Evolutionary conservation across 2,888 invertebrate genomes (phyloP), one percentile per base, ranked within the genome.

Genomic region (Chrysomela aeneicollis): DNA sequence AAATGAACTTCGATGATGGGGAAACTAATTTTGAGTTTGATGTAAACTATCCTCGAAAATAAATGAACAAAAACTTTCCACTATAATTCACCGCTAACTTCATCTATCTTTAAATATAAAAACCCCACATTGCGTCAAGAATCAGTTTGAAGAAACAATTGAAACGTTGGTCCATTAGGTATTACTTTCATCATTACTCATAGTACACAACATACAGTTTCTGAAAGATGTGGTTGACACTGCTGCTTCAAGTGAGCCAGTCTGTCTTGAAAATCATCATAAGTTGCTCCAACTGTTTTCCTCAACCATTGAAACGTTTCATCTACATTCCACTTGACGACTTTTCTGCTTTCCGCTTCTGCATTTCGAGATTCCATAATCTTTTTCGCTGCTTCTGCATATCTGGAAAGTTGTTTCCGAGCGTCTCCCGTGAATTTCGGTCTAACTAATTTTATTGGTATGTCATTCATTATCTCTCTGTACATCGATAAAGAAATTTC

Each of bases 321-420:
- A 79, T 98, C 97, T 0, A 96, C 97, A 85, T 97, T 97, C 98
- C 98, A 98, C 82, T 97, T 98, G 0, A 98, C 97, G 12, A 97
- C 93, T 84, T 98, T 98, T 68, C 98, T 87, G 78, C 97, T 95
- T 80, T 97, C 97, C 0, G 95, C 90, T 22, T 95, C 93, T 8
- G 94, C 92, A 81, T 94, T 94, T 75, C 97, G 89, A 6, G 95
- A 94, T 83, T 97, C 98, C 74, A 98, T 96, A 86, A 97, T 95
- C 82, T 95, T 94, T 80, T 97, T 97, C 1, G 98, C 97, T 15
- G 97, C 97, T 83, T 98, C 97, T 0, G 97, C 97, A 83, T 97
- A 98, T 50, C 73, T 70, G 1, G 82, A 82, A 21, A 98, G 84
- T 79, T 98, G 97, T 81, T 97, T 97, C 32, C 97, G 87, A 0